Conservation (phyloP, 2,113 vertebrate genomes). For the Pollachius pollachius region DNA sequence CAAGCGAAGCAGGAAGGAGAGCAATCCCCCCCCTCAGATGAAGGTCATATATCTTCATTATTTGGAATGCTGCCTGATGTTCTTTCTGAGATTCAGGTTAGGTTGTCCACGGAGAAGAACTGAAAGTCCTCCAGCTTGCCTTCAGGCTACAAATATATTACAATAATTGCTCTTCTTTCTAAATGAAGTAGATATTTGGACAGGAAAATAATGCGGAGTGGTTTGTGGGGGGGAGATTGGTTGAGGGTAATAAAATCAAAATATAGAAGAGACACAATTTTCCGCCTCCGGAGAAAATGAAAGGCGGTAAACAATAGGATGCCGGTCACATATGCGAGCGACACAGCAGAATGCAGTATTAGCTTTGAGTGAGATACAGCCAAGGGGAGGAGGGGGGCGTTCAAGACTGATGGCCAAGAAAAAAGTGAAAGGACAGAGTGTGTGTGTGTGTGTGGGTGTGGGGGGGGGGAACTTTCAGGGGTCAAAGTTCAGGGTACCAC, state of each 20-base stretch:
- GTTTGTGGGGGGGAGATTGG: too few relatives aligned
- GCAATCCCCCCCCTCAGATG: conserved; percentile 47
- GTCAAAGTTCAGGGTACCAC: conserved; percentile 55
- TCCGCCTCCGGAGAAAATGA: neutral
- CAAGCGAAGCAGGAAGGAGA: conserved; percentile 54
- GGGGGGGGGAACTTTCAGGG: conserved; percentile 34
- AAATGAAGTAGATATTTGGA: too few relatives aligned
- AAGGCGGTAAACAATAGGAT: neutral
- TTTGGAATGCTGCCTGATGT: conserved; percentile 43
- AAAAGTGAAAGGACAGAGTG: too few relatives aligned
- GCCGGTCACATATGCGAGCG: conserved; percentile 53
- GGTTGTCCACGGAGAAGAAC: conserved; percentile 24
- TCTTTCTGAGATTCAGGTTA: conserved; percentile 49
- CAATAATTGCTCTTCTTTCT: too few relatives aligned
- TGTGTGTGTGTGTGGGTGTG: conserved; percentile 37
- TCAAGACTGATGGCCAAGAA: too few relatives aligned
- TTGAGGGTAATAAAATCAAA: too few relatives aligned
- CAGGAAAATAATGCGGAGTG: too few relatives aligned
- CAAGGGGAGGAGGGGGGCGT: too few relatives aligned
- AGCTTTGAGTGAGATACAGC: conserved; percentile 42
- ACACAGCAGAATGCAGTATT: conserved; percentile 43
- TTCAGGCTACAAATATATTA: too few relatives aligned
- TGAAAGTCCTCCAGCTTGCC: neutral
- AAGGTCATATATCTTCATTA: conserved; percentile 64
- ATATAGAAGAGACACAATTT: too few relatives aligned